These are phyloP conservation scores for Proisotoma minuta DNA, from an alignment of 2,888 invertebrate genomes.

Conservation along the genomic window DNA sequence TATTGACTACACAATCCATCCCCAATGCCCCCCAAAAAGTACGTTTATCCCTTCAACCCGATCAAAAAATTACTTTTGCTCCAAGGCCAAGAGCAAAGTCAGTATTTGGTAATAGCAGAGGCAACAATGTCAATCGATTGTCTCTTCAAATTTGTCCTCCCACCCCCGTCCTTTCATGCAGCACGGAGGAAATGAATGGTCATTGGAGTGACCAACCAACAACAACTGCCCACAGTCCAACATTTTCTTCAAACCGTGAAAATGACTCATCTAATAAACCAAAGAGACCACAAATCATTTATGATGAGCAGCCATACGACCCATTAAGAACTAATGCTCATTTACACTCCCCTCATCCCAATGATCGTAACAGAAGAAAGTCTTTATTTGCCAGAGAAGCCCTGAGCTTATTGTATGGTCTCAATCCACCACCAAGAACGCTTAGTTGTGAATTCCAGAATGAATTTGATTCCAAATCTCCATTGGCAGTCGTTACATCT, in stretches of 20 bases:
- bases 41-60: no score
- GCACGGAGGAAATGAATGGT: neutral
- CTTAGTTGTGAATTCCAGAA: constrained; percentile 23
- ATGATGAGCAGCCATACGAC: constrained; percentile 4
- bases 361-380: constrained; percentile 24
- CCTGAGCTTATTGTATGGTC: constrained; percentile 36
- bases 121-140: constrained; percentile 9
- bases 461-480: constrained; percentile 37
- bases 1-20: neutral
- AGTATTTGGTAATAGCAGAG: constrained; percentile 8
- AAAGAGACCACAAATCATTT: neutral
- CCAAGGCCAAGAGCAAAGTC: constrained; percentile 17
- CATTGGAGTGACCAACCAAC: neutral
- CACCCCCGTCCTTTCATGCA: constrained; percentile 9
- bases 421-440: constrained; percentile 41
- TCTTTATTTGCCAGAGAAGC: constrained; percentile 44
- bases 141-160: constrained; percentile 12
- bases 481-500: constrained; percentile 23
- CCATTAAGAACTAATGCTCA: neutral
- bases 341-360: neutral
- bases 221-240: neutral
- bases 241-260: neutral
- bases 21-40: neutral
- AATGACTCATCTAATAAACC: no score
- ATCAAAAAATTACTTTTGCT: neutral